Conservation (phyloP, 2,113 vertebrate genomes). For the Riparia riparia region DNA sequence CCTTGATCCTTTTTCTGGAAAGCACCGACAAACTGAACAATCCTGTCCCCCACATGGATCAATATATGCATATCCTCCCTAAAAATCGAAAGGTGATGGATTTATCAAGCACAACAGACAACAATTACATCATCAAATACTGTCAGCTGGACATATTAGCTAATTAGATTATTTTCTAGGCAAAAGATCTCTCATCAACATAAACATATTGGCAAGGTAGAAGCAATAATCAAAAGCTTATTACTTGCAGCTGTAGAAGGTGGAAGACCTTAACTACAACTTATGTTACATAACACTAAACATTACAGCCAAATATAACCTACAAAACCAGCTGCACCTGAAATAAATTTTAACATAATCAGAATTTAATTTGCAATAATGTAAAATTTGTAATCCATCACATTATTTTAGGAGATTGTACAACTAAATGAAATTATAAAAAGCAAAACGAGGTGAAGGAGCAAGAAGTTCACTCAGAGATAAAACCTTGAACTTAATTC, state of each 20-base stretch:
- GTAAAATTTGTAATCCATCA: background rate
- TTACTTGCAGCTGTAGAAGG: background rate
- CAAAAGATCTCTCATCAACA: background rate
- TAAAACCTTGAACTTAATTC: background rate
- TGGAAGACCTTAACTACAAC: background rate
- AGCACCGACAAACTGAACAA: constrained; percentile 82
- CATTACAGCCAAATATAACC: background rate
- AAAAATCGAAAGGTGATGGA: background rate
- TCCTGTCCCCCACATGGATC: constrained; percentile 80
- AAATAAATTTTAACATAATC: background rate
- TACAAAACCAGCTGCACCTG: background rate
- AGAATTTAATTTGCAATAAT: background rate
- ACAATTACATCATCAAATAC: background rate
- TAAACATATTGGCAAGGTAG: background rate
- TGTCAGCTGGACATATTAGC: background rate
- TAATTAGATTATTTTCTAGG: background rate
- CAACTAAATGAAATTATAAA: background rate
- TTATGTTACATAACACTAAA: background rate
- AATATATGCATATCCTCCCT: constrained; percentile 65
- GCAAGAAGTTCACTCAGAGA: background rate
- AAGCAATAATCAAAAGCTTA: background rate
- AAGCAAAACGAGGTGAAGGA: background rate
- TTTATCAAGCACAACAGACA: background rate
- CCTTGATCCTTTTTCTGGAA: constrained; percentile 84
- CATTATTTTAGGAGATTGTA: background rate